Evolutionary conservation across 2,113 vertebrate genomes (phyloP), one percentile per base, ranked within the genome.

Genomic region (Alouatta palliata): DNA sequence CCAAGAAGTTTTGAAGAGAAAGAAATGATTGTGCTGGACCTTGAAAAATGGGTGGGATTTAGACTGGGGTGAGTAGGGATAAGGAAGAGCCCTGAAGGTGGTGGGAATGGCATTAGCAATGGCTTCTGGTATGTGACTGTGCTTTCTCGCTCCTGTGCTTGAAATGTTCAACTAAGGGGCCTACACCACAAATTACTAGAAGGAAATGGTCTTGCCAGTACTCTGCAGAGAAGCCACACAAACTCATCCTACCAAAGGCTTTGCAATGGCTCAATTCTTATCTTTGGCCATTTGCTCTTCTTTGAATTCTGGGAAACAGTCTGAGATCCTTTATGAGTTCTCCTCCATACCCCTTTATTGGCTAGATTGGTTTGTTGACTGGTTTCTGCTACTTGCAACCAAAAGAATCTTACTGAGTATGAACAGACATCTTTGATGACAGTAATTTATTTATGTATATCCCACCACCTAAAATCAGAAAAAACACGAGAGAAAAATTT

Each of bases 331-430:
- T 94, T 77, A 27, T 56, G 61, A 94, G 87, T 75, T 66, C 45
- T 89, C 6, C 47, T 32, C 4, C 0, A 45, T 13, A 4, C 25
- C 7, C 5, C 20, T 27, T 77, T 40, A 66, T 71, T 75, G 61
- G 25, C 30, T 66, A 94, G 9, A 70, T 3, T 37, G 35, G 30
- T 84, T 93, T 96, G 58, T 35, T 80, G 49, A 96, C 7, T 88
- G 88, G 79, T 89, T 95, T 97, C 89, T 96, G 73, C 40, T 89
- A 90, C 80, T 83, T 92, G 45, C 21, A 93, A 79, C 32, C 16
- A 61, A 93, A 96, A 87, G 21, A 95, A 61, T 79, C 35, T 64
- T 91, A 81, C 0, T 49, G 54, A 84, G 30, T 80, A 75, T 80
- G n/a, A 85, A 85, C 56, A 94, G 3, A 94, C 2, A 80, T 6